Percentiles rank a stretch among this genome's conserved stretches.
These are phyloP conservation scores for Pasiphila rectangulata DNA, from an alignment of 2,888 invertebrate species.

Conservation along the genomic window DNA sequence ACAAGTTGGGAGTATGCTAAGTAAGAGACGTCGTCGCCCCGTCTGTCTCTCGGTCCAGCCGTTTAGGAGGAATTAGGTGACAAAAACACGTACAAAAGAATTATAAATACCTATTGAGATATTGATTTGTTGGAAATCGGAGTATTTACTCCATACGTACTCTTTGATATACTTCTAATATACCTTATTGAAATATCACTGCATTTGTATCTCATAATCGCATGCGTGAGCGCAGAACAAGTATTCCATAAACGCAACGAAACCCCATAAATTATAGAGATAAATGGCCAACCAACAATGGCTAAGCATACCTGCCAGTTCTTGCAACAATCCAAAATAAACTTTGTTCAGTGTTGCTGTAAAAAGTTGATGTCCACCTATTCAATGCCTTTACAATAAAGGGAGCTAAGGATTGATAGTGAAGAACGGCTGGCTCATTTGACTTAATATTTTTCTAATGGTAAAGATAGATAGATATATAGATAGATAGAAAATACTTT, in stretches of 20 bases:
- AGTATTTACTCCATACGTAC: too few species aligned
- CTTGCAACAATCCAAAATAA: constrained; percentile 71
- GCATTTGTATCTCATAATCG: constrained; percentile 5
- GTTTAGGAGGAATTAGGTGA: too few species aligned
- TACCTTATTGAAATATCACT: constrained; percentile 3
- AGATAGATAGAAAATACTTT: too few species aligned
- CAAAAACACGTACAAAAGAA: too few species aligned
- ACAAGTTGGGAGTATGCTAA: too few species aligned
- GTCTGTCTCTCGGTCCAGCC: too few species aligned
- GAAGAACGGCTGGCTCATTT: constrained; percentile 10
- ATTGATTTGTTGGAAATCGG: too few species aligned
- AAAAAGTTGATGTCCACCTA: constrained; percentile 70
- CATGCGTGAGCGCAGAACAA: constrained; percentile 42
- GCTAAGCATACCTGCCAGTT: constrained; percentile 70
- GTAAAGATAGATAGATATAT: too few species aligned
- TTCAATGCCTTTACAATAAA: constrained; percentile 65
- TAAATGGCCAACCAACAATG: constrained; percentile 77
- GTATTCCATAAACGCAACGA: constrained; percentile 70
- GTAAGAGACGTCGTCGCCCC: too few species aligned
- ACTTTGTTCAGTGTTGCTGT: constrained; percentile 59
- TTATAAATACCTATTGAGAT: too few species aligned
- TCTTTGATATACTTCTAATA: too few species aligned
- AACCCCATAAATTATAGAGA: constrained; percentile 76
- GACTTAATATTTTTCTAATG: neutral
- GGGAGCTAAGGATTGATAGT: constrained; percentile 41